phyloP scores from a whole-genome alignment of 2,113 vertebrate species.

The Pristiophorus japonicus region DNA sequence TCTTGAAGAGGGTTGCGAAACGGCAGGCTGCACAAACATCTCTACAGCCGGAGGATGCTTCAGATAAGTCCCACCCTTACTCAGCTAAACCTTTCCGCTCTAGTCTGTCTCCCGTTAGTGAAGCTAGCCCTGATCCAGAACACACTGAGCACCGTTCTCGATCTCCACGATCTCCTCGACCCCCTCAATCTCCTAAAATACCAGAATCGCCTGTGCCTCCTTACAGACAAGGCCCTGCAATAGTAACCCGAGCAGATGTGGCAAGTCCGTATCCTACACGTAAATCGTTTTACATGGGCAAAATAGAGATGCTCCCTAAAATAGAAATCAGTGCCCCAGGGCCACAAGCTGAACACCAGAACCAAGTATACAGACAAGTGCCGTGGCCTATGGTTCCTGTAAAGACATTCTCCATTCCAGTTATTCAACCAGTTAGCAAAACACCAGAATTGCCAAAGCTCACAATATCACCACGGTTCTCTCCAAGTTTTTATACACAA shows the following conservation, averaged over 20 bases:
- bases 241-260: conserved; percentile 40
- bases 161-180: conserved; percentile 42
- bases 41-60: conserved; percentile 45
- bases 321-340: not conserved
- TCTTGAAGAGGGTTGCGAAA: conserved; percentile 72
- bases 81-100: conserved; percentile 58
- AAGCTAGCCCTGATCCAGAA: conserved; percentile 76
- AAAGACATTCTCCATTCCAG: conserved; percentile 12
- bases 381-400: conserved; percentile 54
- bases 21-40: conserved; percentile 56
- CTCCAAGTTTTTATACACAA: not conserved
- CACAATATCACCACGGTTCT: not conserved
- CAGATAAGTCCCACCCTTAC: conserved; percentile 43
- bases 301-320: conserved; percentile 42
- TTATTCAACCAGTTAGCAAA: not conserved
- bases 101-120: conserved; percentile 80
- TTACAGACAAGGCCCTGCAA: not conserved
- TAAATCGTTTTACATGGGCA: conserved; percentile 50
- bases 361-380: conserved; percentile 55
- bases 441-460: not conserved
- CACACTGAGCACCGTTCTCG: conserved; percentile 50
- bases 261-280: conserved; percentile 54
- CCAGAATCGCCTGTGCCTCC: not conserved
- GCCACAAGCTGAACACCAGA: conserved; percentile 47
- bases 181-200: conserved; percentile 42